Evolutionary conservation across 2,113 vertebrate genomes (phyloP).

Genomic region (Struthidea cinerea): DNA sequence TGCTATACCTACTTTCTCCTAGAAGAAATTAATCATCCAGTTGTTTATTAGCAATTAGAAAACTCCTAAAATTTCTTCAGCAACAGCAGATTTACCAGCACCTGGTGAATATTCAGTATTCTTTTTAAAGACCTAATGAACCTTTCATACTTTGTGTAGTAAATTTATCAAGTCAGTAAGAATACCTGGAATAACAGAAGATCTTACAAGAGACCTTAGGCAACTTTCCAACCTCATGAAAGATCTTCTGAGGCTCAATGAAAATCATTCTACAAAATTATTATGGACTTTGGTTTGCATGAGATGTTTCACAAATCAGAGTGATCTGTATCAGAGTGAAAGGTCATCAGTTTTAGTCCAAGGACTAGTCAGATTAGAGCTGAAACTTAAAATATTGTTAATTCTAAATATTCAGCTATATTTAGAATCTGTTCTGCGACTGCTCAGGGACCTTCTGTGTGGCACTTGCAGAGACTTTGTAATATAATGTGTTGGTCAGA

Average conservation of each 20-base stretch:
- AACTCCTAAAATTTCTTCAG: not conserved
- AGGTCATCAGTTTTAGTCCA: not conserved
- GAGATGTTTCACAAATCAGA: not conserved
- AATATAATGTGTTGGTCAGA: fast-evolving
- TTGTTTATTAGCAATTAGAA: not conserved
- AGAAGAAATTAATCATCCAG: not conserved
- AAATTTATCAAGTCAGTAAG: not conserved
- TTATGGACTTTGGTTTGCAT: not conserved
- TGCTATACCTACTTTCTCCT: not conserved
- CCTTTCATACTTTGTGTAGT: not conserved
- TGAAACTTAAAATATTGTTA: not conserved
- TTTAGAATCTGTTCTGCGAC: not conserved
- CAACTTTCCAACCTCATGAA: not conserved
- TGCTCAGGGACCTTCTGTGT: not conserved
- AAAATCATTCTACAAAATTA: not conserved
- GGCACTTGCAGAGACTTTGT: not conserved
- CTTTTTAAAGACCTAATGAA: not conserved
- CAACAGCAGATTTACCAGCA: not conserved
- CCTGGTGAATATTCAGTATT: not conserved
- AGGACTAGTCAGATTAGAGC: not conserved
- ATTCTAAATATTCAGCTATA: not conserved
- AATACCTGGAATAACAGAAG: not conserved
- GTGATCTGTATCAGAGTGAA: not conserved
- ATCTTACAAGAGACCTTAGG: not conserved
- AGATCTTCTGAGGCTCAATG: not conserved